Evolutionary conservation across 2,888 invertebrate genomes (phyloP).

Genomic region (Mechanitis mazaeus): DNA sequence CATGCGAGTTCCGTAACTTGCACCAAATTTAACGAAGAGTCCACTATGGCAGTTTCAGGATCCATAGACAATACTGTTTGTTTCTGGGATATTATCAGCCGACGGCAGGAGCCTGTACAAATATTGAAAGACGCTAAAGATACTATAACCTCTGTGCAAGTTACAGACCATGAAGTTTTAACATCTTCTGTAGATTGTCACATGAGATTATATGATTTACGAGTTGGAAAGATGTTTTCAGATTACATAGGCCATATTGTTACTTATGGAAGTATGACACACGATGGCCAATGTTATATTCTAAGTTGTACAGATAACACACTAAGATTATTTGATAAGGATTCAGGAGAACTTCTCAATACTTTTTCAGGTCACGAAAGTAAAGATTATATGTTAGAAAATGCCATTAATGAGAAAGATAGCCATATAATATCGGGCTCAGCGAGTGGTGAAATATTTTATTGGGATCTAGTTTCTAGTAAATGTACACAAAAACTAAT

Average conservation of each 20-base stretch:
- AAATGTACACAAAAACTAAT: conserved; percentile 58
- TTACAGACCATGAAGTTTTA: conserved; percentile 93
- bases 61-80: conserved; percentile 95
- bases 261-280: conserved; percentile 89
- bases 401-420: conserved; percentile 89
- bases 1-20: conserved; percentile 93
- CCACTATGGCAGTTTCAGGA: conserved; percentile 93
- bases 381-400: conserved; percentile 90
- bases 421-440: conserved; percentile 93
- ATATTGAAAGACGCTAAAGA: conserved; percentile 95
- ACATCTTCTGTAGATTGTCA: conserved; percentile 93
- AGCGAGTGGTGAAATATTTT: conserved; percentile 88
- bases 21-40: conserved; percentile 95
- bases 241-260: conserved; percentile 93
- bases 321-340: conserved; percentile 91
- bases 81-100: conserved; percentile 86
- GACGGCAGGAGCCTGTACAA: conserved; percentile 67
- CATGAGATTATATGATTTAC: conserved; percentile 91
- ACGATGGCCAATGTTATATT: conserved; percentile 95
- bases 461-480: conserved; percentile 93
- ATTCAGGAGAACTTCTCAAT: conserved; percentile 63
- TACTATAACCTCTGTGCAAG: conserved; percentile 85
- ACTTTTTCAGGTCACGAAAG: conserved; percentile 90
- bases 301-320: conserved; percentile 89
- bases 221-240: conserved; percentile 87